Base-by-base conservation (phyloP, 2,888 invertebrate species). In the Odontocerum albicorne region DNA sequence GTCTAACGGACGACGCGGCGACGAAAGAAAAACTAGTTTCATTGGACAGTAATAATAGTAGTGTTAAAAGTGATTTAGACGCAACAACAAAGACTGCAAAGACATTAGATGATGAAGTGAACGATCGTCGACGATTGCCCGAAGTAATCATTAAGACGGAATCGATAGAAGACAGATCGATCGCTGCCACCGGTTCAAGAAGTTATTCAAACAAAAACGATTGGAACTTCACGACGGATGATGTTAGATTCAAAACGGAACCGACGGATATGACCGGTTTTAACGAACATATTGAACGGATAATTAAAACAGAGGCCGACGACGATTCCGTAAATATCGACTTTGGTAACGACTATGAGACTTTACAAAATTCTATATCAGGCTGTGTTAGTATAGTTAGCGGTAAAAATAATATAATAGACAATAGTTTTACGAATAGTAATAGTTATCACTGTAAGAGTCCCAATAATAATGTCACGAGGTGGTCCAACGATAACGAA, bases 231-330 rank as follows among this genome's bases (percentile, higher is more conserved):
- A n/a, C n/a, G n/a, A n/a, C n/a, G n/a, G n/a, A n/a, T n/a, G 38
- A 38, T 12, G 12, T 38, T 13, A 38, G 17, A 38, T 8, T 38
- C 8, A 38, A 38, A 17, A 16, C 4, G 3, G 49, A 38, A 31
- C 27, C 21, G 6, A 20, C 16, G 20, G 39, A 16, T 6, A 36
- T 10, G 8, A 21, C n/a, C 10, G n/a, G 22, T 40, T 12, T 40
- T 4, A 40, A 20, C 21, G 39, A 38, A 27, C 49, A 39, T 13
- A 38, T 49, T 8, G 49, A 49, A 13, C n/a, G 22, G 7, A 49
- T 39, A 19, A 49, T 49, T 22, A 49, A 49, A 38, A 49, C 39
- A 39, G 49, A 49, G 31, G 22, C 22, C 16, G 38, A 36, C 20
- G 22, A 47, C 19, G n/a, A 20, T n/a, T n/a, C n/a, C n/a, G n/a